Evolutionary conservation across 2,888 invertebrate genomes (phyloP).

Genomic region (Phlogophora meticulosa): DNA sequence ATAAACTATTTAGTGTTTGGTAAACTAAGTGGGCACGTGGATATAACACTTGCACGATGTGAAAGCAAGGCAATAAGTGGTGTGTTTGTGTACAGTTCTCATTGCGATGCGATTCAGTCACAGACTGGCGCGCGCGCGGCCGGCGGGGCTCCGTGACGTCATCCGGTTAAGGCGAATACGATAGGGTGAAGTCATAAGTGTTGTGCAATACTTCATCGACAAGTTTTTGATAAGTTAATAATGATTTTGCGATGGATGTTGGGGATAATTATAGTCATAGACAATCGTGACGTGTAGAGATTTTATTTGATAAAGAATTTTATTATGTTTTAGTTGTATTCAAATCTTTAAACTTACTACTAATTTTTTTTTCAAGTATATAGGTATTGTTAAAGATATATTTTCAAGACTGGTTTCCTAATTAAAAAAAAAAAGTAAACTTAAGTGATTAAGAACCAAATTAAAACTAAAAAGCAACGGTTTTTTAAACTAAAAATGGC

Average conservation of each 20-base stretch:
- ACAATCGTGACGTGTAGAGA: not conserved
- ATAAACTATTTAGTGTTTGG: slow-evolving; percentile 45
- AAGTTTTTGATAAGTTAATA: slow-evolving; percentile 18
- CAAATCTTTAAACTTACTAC: no score
- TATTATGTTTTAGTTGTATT: no score
- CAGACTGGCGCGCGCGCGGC: slow-evolving; percentile 73
- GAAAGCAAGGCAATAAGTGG: slow-evolving; percentile 74
- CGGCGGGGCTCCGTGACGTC: slow-evolving; percentile 77
- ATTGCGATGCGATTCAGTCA: slow-evolving; percentile 82
- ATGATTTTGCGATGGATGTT: slow-evolving; percentile 7
- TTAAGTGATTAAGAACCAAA: not conserved
- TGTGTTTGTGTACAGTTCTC: slow-evolving; percentile 80
- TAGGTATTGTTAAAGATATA: no score
- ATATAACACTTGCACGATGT: slow-evolving; percentile 81
- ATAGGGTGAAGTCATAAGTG: slow-evolving; percentile 54
- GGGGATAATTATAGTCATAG: slow-evolving; percentile 1
- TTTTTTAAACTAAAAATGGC: not conserved
- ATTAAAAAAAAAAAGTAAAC: not conserved
- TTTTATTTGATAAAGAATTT: not conserved
- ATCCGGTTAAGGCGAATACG: slow-evolving; percentile 76
- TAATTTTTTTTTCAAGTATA: no score
- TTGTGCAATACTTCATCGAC: slow-evolving; percentile 66
- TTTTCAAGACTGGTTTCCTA: no score
- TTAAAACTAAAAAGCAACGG: not conserved
- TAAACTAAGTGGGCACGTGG: slow-evolving; percentile 81